Base-by-base conservation (phyloP, 2,888 invertebrate genomes). In the Thymelicus acteon region DNA sequence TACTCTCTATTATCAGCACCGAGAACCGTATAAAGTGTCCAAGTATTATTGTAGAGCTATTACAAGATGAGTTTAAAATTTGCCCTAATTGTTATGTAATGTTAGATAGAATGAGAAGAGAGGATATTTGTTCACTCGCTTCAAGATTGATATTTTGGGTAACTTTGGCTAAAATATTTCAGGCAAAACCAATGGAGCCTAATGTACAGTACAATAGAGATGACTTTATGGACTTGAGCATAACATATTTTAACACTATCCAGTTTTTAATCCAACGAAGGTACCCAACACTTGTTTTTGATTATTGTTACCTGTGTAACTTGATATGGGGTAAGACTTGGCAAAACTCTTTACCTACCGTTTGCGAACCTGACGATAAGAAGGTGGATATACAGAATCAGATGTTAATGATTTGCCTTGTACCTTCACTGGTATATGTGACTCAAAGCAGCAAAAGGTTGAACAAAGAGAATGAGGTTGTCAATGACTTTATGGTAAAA, bases 401-500 rank as follows among this genome's bases (percentile, higher is more conserved):
- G 82, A 86, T 96, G 75, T 82, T 96, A 31, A 90, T 95, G 64
- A 91, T 95, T 74, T 95, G 96, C 81, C 85, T 97, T 13, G 84
- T 96, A 60, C 97, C 97, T 0, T 82, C 96, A 44, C 82, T 95
- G 44, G 80, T 86, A 10, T 92, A 92, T 72, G 83, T 87, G 47
- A 86, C 78, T 4, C 57, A 70, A 39, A 76, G 79, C 10, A 82
- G 82, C 52, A 81, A 81, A 54, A 80, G 84, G 1, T 68, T 73
- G 0, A 67, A 69, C 8, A 72, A 79, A 81, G 91, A 77, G 83
- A 88, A 95, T 64, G 94, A 94, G 61, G 85, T 94, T 15, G 92
- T 96, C 15, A 95, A 95, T 67, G 92, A 95, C 69, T 97, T 95
- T 77, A 80, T 95, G 47, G 87, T 92, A 71, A 96, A 95, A 79